A percentile compares a stretch with the other conserved stretches of the same genome.
phyloP scores from a whole-genome alignment of 1,140 invertebrate species.

The Leptinotarsa texana region DNA sequence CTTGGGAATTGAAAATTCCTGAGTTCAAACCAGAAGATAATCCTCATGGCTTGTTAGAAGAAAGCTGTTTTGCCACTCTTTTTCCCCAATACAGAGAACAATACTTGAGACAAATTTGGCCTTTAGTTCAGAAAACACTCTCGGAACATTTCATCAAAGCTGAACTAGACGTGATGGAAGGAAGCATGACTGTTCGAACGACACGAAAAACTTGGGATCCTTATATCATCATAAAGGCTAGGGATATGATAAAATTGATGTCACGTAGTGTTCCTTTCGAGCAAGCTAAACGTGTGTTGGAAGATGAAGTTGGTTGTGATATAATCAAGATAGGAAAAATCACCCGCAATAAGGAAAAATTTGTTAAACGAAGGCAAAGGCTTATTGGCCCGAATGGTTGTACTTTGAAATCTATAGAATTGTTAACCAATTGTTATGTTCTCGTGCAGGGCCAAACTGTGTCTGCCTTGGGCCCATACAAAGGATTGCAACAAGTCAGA shows the following conservation, averaged over 20 bases:
- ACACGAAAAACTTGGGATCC: conserved; percentile 99
- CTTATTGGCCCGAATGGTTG: conserved; percentile 96
- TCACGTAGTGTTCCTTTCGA: conserved; percentile 97
- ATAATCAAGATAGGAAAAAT: conserved; percentile 96
- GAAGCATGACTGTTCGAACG: conserved; percentile 90
- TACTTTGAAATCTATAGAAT: conserved; percentile 95
- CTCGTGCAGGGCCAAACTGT: conserved; percentile 99
- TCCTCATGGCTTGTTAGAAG: conserved; percentile 75
- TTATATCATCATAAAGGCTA: conserved; percentile 94
- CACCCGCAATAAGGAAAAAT: conserved; percentile 91
- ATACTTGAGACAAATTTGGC: conserved; percentile 96
- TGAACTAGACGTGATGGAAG: conserved; percentile 93
- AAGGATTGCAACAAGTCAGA: conserved; percentile 89
- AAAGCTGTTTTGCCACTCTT: conserved; percentile 72
- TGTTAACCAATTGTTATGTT: conserved; percentile 97
- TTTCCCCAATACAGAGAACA: conserved; percentile 91
- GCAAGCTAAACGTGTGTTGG: conserved; percentile 81
- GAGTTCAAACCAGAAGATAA: conserved; percentile 90
- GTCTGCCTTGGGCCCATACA: conserved; percentile 91
- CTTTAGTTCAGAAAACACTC: conserved; percentile 86
- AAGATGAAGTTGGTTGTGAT: conserved; percentile 92
- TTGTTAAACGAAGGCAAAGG: conserved; percentile 92
- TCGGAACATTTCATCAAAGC: conserved; percentile 79
- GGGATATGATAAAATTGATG: conserved; percentile 94
- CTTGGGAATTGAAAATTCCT: conserved; percentile 88